Base-by-base conservation (phyloP, 2,888 invertebrate genomes). In the Coenonympha arcania region DNA sequence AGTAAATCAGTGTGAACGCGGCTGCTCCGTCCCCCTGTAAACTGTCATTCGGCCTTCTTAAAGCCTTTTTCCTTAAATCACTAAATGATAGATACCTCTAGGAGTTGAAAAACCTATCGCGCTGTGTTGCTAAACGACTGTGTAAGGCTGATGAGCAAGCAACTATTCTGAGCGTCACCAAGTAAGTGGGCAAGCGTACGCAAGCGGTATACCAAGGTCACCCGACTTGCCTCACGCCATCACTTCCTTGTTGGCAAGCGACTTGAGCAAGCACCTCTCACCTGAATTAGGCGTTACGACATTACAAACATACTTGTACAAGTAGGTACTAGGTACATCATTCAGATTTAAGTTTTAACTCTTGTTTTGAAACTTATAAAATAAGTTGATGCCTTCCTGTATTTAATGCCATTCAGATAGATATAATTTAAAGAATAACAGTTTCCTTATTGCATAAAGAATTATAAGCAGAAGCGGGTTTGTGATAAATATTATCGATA, bases 161-260 rank as follows among this genome's bases (percentile, higher is more conserved):
- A 59, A 57, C 55, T 52, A 48, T 46, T 30, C 50, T 30, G 44
- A 52, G 34, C 54, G 56, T 55, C 57, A 59, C 53, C 55, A 58
- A 61, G 59, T 59, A 57, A 61, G 59, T 59, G 55, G 62, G 55
- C 62, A 65, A 71, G 75, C 72, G 76, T 74, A 77, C 68, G 69
- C 75, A 70, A 59, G 65, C 64, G 61, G 61, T 65, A 56, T 61
- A 57, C 66, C 79, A 83, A 84, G 84, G 83, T 81, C 79, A 76
- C 60, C 80, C 15, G 13, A 24, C 24, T 39, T 75, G 71, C 76
- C 72, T 72, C 75, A 79, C 74, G 68, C 79, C 77, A 75, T 80
- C 76, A 72, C 80, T 84, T 83, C 83, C 84, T 84, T 55, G 76
- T 82, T 75, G 76, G 75, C 75, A 74, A 78, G 69, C 71, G 56